Percentiles rank a stretch among this genome's conserved stretches.
These are phyloP conservation scores for Aselliscus stoliczkanus DNA, from an alignment of 2,797 vertebrate species.

Conservation along the genomic window DNA sequence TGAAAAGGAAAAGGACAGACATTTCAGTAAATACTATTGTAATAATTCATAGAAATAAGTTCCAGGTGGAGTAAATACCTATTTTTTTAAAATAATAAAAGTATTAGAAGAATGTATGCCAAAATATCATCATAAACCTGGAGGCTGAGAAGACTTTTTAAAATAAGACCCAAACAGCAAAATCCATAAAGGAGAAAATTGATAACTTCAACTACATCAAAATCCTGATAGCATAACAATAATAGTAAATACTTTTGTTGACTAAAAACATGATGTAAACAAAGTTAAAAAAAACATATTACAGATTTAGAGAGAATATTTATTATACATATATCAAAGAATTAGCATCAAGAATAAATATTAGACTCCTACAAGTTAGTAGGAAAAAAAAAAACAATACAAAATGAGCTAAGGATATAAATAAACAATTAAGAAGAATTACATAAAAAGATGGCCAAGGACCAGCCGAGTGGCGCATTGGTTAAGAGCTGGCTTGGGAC, in stretches of 20 bases:
- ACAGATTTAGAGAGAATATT: not conserved
- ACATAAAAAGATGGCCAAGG: not conserved
- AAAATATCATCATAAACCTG: not conserved
- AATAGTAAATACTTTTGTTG: not conserved
- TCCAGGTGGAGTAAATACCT: not conserved
- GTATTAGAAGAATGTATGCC: not conserved
- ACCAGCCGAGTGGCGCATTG: too few relatives aligned
- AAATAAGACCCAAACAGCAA: not conserved
- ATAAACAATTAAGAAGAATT: not conserved
- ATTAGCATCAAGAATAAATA: not conserved
- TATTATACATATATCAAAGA: not conserved
- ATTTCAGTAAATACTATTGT: not conserved
- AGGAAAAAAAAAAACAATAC: not conserved
- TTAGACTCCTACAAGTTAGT: not conserved
- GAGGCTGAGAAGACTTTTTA: not conserved
- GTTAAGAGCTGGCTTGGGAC: too few relatives aligned
- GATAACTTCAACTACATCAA: not conserved
- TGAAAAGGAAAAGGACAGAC: not conserved
- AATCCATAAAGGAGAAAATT: slow-evolving; percentile 3
- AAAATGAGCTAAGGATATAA: not conserved
- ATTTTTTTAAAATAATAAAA: not conserved
- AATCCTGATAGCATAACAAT: not conserved
- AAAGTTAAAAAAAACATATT: not conserved
- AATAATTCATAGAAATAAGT: not conserved
- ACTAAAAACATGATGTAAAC: not conserved